Conservation (phyloP, 2,113 vertebrate species). For the Sylvilagus bachmani region DNA sequence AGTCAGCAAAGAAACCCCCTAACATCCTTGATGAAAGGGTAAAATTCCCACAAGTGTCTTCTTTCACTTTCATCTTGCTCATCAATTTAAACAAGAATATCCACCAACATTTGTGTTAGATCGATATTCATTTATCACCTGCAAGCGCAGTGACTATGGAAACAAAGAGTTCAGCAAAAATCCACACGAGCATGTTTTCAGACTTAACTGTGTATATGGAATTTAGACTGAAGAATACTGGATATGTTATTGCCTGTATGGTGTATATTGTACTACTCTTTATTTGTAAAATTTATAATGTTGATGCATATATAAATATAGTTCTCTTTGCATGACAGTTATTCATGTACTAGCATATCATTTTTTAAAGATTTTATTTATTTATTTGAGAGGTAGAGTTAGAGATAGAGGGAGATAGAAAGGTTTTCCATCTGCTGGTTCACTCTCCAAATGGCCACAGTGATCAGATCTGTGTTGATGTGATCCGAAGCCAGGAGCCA, state of each 20-base stretch:
- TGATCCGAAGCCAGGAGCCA: too few species aligned
- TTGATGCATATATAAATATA: not conserved
- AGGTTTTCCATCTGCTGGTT: too few species aligned
- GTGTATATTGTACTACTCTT: not conserved
- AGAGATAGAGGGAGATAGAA: too few species aligned
- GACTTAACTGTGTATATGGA: not conserved
- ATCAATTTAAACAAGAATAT: slow-evolving; percentile 2
- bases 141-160: not conserved
- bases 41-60: not conserved
- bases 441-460: too few species aligned
- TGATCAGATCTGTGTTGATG: too few species aligned
- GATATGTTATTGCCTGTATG: not conserved
- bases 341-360: not conserved
- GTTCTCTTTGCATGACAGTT: not conserved
- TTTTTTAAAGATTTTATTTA: too few species aligned
- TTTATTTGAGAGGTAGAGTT: too few species aligned
- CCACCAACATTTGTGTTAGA: not conserved
- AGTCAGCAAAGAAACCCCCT: not conserved
- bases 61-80: not conserved
- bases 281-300: not conserved
- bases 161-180: not conserved
- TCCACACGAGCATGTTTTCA: not conserved
- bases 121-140: not conserved
- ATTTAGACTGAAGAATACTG: not conserved
- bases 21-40: not conserved